Evolutionary conservation across 2,888 invertebrate genomes (phyloP).

Genomic region (Parnassius smintheus): DNA sequence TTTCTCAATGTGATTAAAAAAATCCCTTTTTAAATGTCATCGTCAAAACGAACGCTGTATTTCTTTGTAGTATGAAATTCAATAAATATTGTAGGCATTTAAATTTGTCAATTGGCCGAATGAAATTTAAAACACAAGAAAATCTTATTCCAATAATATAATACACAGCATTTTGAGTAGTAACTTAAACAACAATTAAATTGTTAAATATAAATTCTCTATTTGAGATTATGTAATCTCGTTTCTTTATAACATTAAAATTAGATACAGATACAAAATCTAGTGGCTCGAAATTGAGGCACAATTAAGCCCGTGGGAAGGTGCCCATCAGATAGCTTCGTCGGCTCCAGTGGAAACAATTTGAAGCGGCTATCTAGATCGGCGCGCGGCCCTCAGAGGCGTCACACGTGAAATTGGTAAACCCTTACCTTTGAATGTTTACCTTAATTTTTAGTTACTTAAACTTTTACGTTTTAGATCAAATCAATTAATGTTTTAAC

Average conservation of each 20-base stretch:
- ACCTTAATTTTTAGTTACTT: conserved; percentile 31
- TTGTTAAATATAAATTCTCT: neutral
- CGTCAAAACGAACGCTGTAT: too few relatives aligned
- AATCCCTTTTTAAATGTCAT: too few relatives aligned
- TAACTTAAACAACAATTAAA: too few relatives aligned
- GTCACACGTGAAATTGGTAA: conserved; percentile 51
- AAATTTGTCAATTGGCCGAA: too few relatives aligned
- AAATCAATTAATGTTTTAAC: too few relatives aligned
- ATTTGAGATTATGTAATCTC: neutral
- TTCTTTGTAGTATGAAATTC: too few relatives aligned
- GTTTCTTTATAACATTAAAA: conserved; percentile 8
- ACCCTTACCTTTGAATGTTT: conserved; percentile 44
- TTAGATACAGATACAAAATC: conserved; percentile 19
- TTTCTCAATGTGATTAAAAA: too few relatives aligned
- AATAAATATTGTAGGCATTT: too few relatives aligned
- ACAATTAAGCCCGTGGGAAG: conserved; percentile 39
- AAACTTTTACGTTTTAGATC: conserved; percentile 27
- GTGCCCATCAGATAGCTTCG: conserved; percentile 66
- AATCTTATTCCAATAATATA: too few relatives aligned
- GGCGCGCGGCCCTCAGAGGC: conserved; percentile 46
- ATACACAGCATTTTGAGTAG: too few relatives aligned
- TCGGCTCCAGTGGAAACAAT: conserved; percentile 72
- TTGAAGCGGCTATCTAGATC: conserved; percentile 70
- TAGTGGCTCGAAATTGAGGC: conserved; percentile 33
- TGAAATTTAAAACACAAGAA: too few relatives aligned